These are phyloP conservation scores for Bactericera cockerelli DNA, from an alignment of 1,140 invertebrate genomes.

Conservation along the genomic window DNA sequence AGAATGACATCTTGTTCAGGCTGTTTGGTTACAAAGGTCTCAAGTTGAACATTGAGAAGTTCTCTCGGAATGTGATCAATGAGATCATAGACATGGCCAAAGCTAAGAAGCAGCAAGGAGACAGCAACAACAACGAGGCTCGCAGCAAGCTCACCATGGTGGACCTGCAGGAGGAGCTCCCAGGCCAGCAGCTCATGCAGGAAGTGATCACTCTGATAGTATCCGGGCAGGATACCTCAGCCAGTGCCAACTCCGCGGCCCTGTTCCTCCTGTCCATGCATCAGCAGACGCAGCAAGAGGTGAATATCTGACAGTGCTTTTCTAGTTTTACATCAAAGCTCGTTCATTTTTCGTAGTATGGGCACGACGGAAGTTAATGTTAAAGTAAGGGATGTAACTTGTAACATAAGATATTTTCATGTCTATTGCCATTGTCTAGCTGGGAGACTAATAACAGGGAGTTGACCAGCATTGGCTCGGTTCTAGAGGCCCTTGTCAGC, in stretches of 20 bases:
- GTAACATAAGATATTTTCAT: too few relatives aligned
- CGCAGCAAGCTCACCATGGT: not conserved
- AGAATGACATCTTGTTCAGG: not conserved
- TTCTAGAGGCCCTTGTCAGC: too few relatives aligned
- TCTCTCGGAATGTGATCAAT: not conserved
- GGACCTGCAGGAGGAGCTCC: not conserved
- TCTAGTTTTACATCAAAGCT: too few relatives aligned
- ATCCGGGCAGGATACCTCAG: conserved; percentile 3
- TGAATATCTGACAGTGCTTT: too few relatives aligned
- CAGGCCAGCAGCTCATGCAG: not conserved
- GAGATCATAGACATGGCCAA: not conserved
- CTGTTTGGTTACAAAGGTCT: not conserved
- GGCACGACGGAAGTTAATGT: too few relatives aligned
- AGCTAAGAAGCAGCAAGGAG: not conserved
- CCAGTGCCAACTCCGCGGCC: conserved; percentile 2
- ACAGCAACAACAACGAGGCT: not conserved
- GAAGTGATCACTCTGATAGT: conserved; percentile 5
- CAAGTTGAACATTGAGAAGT: not conserved
- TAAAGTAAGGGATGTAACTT: too few relatives aligned
- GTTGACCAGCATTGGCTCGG: too few relatives aligned
- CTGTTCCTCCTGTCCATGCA: not conserved
- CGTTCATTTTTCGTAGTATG: too few relatives aligned
- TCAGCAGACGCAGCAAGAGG: not conserved
- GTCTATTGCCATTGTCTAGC: too few relatives aligned
- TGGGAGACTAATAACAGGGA: too few relatives aligned